Conservation (phyloP, 2,113 vertebrate species). For the Gallinago paraguaiae region DNA sequence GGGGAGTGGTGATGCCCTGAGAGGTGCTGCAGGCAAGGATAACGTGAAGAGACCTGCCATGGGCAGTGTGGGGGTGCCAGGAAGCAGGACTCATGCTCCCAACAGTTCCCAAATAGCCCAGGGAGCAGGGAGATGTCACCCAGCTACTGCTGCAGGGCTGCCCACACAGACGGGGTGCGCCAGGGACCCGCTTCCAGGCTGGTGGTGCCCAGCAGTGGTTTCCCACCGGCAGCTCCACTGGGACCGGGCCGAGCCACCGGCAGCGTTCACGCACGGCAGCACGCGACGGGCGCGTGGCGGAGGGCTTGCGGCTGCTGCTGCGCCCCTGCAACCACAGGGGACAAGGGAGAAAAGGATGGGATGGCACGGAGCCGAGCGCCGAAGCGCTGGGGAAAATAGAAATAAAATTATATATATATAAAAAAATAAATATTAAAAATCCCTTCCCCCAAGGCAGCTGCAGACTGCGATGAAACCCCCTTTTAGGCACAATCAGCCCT, state of each 20-base stretch:
- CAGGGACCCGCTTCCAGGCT: not conserved
- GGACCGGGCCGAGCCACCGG: not conserved
- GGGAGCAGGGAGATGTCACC: not conserved
- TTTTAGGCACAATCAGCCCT: not conserved
- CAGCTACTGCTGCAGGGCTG: not conserved
- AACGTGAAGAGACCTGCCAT: fast-evolving
- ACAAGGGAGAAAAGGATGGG: not conserved
- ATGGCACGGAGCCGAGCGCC: not conserved
- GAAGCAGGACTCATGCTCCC: not conserved
- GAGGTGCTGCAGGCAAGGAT: not conserved
- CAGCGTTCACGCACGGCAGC: not conserved
- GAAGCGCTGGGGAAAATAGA: not conserved
- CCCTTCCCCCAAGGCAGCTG: constrained; percentile 38
- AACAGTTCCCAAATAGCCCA: not conserved
- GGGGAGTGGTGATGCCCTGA: fast-evolving
- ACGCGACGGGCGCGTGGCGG: not conserved
- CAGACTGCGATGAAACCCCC: constrained; percentile 15
- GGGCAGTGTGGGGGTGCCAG: not conserved
- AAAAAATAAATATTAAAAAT: not conserved
- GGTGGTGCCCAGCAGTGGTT: not conserved
- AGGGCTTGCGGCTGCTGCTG: not conserved
- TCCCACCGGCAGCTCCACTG: not conserved
- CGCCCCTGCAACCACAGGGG: not conserved
- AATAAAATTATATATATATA: not conserved
- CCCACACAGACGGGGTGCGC: not conserved